These are phyloP conservation scores for Pandion haliaetus DNA, from an alignment of 2,113 vertebrate genomes.

Conservation along the genomic window DNA sequence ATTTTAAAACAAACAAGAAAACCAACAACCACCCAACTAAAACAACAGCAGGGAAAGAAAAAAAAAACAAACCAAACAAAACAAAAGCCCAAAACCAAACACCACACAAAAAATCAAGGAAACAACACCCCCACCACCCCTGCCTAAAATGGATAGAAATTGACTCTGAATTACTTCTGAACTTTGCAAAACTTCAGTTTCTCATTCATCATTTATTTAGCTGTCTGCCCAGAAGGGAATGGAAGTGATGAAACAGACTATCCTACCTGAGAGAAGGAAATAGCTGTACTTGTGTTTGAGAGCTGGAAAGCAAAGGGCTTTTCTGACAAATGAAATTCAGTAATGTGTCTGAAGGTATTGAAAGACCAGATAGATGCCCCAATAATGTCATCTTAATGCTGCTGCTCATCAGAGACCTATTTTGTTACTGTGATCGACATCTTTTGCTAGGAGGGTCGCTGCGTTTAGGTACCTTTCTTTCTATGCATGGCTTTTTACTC, in stretches of 20 bases:
- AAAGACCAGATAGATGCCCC: not conserved
- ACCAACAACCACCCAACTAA: not conserved
- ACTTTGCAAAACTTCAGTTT: not conserved
- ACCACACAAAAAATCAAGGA: not conserved
- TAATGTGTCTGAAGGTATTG: not conserved
- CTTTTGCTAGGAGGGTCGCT: not conserved
- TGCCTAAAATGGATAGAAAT: not conserved
- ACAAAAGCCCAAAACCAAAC: not conserved
- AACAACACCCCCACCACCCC: accelerated
- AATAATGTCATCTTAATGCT: not conserved
- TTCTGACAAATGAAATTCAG: not conserved
- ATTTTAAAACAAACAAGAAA: not conserved
- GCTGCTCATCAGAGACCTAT: not conserved
- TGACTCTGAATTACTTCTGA: not conserved
- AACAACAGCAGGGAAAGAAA: not conserved
- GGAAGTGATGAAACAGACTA: not conserved
- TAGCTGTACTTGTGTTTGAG: not conserved
- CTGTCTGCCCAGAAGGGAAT: not conserved
- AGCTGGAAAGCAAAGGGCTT: not conserved
- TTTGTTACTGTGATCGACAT: not conserved
- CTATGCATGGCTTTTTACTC: not conserved
- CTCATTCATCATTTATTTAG: not conserved
- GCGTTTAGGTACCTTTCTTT: not conserved
- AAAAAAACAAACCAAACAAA: not conserved
- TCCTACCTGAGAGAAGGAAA: not conserved